A percentile compares a stretch with the other conserved stretches of the same genome.
Evolutionary conservation across 92 coral and sea anemone species (phyloP).

Genomic region (Plumapathes pennacea): DNA sequence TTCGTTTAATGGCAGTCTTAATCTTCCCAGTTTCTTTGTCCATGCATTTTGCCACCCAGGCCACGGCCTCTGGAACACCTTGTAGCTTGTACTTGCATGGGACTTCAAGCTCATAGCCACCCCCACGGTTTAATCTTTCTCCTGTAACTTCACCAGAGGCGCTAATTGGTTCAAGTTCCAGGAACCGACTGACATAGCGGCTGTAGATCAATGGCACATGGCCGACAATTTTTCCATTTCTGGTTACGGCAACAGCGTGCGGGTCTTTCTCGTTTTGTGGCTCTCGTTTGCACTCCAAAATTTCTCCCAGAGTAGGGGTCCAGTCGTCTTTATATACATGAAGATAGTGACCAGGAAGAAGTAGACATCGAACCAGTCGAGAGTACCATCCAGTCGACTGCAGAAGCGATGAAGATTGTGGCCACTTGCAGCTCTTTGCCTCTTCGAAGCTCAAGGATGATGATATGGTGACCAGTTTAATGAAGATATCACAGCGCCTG

Average conservation of each 20-base stretch:
- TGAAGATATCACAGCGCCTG: conserved; percentile 2
- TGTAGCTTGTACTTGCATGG: conserved; percentile 7
- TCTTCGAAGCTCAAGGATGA: conserved; percentile 5
- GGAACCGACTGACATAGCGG: conserved; percentile 8
- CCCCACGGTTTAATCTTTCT: conserved; percentile 13
- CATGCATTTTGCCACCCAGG: conserved; percentile 15
- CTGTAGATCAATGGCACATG: conserved; percentile 16
- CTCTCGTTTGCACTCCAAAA: conserved; percentile 7
- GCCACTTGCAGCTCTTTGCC: conserved; percentile 21
- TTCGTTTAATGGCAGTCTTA: too few relatives aligned
- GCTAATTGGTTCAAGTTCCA: conserved; percentile 14
- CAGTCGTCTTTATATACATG: conserved; percentile 16
- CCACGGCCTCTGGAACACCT: conserved; percentile 18
- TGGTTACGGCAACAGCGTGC: conserved; percentile 11
- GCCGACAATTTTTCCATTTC: conserved; percentile 8
- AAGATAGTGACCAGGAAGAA: conserved; percentile 21
- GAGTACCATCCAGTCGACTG: conserved; percentile 35
- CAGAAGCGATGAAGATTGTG: conserved; percentile 24
- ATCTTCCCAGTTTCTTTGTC: conserved; percentile 12
- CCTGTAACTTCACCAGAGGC: conserved; percentile 11
- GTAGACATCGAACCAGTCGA: conserved; percentile 22
- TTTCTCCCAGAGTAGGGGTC: conserved; percentile 18
- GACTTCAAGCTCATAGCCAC: conserved; percentile 19
- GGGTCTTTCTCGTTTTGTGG: conserved; percentile 9
- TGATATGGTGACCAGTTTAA: background rate